A percentile compares a stretch with the other conserved stretches of the same genome.
Conservation (phyloP, 2,888 invertebrate genomes). For the Meandrusa payeni region DNA sequence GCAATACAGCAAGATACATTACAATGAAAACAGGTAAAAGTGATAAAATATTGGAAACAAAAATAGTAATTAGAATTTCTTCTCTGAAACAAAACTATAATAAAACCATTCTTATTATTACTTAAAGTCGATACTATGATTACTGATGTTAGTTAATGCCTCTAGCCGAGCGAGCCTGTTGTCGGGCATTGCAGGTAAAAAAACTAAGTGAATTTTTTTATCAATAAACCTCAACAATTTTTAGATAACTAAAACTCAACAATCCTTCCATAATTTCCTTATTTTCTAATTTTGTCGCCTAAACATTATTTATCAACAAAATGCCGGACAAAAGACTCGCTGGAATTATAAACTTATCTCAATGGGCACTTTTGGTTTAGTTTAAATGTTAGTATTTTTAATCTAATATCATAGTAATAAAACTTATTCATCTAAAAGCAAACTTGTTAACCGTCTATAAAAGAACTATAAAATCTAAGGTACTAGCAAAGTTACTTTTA, state of each 20-base stretch:
- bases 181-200: slow-evolving; percentile 66
- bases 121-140: slow-evolving; percentile 73
- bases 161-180: slow-evolving; percentile 74
- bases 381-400: slow-evolving; percentile 77
- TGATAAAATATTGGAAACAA: slow-evolving; percentile 80
- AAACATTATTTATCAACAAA: slow-evolving; percentile 73
- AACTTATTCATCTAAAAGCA: slow-evolving; percentile 77
- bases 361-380: slow-evolving; percentile 82
- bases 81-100: slow-evolving; percentile 78
- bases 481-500: slow-evolving; percentile 71
- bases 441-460: slow-evolving; percentile 75
- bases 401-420: slow-evolving; percentile 74
- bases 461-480: slow-evolving; percentile 76
- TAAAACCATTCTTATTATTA: slow-evolving; percentile 77
- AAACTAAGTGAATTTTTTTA: slow-evolving; percentile 60
- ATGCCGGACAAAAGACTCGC: slow-evolving; percentile 73
- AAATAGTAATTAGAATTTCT: slow-evolving; percentile 80
- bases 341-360: slow-evolving; percentile 77
- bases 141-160: slow-evolving; percentile 79
- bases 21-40: slow-evolving; percentile 78
- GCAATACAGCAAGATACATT: slow-evolving; percentile 81
- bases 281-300: slow-evolving; percentile 77
- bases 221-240: slow-evolving; percentile 75
- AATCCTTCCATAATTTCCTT: slow-evolving; percentile 73
- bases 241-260: slow-evolving; percentile 76